Evolutionary conservation across 2,797 vertebrate species (phyloP), one percentile per base, ranked within the genome.

Genomic region (Microtus obscurus): DNA sequence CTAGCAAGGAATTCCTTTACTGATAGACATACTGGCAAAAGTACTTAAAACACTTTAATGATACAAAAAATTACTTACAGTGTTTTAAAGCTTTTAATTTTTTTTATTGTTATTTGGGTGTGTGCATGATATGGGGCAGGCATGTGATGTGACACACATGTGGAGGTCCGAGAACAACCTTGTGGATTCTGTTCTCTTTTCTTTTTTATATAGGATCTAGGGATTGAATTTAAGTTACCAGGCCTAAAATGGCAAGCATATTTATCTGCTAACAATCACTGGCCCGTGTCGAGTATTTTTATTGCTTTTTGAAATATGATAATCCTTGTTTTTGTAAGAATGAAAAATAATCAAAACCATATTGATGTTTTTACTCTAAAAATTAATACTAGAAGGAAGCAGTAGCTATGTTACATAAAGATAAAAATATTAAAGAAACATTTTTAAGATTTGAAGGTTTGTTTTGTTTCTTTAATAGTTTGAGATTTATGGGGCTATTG

Each of bases 401-500:
- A 51, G 23, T 85, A 77, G 17, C 56, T 85, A 74, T 43, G 7
- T 80, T 90, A 85, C 9, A 71, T 88, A 89, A 95, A 95, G 27
- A 21, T 90, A 27, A 94, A 95, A 91, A 91, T 90, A 63, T 63
- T 90, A 61, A 82, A 83, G n/a, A 81, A 94, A 83, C 9, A 19
- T 87, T 89, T 94, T 76, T 74, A 96, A 71, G 17, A 37, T 74
- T 95, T 94, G 63, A 97, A 56, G 17, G 0, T 45, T 92, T 83
- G 34, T 56, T 95, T 92, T 86, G 8, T 88, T 93, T 82, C 73
- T 95, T 83, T 87, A 91, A 48, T 91, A 95, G 87, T 78, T 85
- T 94, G 87, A 95, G 56, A 76, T 77, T 89, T 94, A 34, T 90
- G 37, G 43, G 17, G 45, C 83, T 82, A 3, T 73, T 90, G 86